phyloP scores from a whole-genome alignment of 2,797 vertebrate species.

The Nothura maculosa region DNA sequence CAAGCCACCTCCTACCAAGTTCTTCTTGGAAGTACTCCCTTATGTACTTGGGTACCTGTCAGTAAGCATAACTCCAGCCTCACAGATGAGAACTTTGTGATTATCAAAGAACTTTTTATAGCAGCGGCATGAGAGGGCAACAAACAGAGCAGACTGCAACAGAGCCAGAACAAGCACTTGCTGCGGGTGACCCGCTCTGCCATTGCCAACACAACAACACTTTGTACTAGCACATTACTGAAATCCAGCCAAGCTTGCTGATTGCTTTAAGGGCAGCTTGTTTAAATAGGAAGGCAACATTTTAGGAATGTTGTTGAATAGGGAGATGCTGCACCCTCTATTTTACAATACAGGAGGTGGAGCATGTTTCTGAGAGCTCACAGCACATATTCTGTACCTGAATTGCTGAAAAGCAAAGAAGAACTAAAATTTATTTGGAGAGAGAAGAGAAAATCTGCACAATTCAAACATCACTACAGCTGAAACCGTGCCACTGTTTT shows the following conservation, averaged over 20 bases:
- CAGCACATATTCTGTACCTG: neutral
- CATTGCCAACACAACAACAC: neutral
- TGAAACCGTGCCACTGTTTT: neutral
- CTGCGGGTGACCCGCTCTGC: neutral
- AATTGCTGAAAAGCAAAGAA: neutral
- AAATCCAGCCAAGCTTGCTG: neutral
- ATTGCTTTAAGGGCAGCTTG: neutral
- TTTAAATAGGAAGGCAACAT: neutral
- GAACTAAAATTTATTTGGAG: neutral
- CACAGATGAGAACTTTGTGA: neutral
- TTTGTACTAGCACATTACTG: neutral
- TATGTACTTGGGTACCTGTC: neutral
- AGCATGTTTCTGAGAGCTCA: neutral
- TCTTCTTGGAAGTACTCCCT: neutral
- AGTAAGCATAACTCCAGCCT: conserved; percentile 2
- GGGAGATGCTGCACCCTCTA: neutral
- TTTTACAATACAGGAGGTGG: neutral
- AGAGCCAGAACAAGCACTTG: conserved; percentile 4
- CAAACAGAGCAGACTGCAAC: neutral
- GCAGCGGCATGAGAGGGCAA: neutral
- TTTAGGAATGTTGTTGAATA: neutral
- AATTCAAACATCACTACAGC: neutral
- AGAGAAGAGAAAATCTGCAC: neutral
- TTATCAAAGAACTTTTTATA: neutral
- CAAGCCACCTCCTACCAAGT: neutral